These are phyloP conservation scores for Hylaea fasciaria DNA, from an alignment of 2,888 invertebrate genomes.

Conservation along the genomic window DNA sequence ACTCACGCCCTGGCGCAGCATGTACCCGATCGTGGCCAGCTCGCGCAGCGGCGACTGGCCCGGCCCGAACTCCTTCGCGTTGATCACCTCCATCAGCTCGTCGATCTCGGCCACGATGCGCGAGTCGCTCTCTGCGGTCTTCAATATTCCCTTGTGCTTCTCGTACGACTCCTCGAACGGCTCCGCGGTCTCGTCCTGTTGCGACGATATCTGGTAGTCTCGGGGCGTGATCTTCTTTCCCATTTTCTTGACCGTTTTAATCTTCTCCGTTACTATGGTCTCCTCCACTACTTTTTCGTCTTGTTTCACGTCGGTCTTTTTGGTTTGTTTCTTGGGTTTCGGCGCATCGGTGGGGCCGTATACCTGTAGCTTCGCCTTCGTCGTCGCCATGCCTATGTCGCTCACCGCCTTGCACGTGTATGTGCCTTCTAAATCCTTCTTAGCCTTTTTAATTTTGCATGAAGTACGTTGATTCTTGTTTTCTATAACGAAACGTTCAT, in stretches of 20 bases:
- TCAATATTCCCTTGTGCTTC: constrained; percentile 82
- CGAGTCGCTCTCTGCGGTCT: constrained; percentile 82
- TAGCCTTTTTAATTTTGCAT: constrained; percentile 87
- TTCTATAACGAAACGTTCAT: constrained; percentile 88
- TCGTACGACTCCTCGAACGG: constrained; percentile 84
- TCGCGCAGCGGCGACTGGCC: constrained; percentile 92
- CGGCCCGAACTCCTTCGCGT: constrained; percentile 91
- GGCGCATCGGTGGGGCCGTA: constrained; percentile 71
- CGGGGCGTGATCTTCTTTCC: constrained; percentile 84
- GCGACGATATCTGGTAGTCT: constrained; percentile 85
- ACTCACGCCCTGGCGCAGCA: constrained; percentile 90
- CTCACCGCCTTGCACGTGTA: constrained; percentile 95
- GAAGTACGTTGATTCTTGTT: constrained; percentile 89
- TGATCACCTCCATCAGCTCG: constrained; percentile 89
- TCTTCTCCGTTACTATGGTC: constrained; percentile 78
- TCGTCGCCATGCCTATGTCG: constrained; percentile 91
- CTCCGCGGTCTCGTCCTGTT: constrained; percentile 85
- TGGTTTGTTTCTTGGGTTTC: constrained; percentile 58
- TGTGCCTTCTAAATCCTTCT: constrained; percentile 88
- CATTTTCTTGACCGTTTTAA: constrained; percentile 85
- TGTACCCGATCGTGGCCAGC: constrained; percentile 92
- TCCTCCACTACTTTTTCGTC: constrained; percentile 74
- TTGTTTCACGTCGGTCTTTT: constrained; percentile 38
- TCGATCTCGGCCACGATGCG: constrained; percentile 89
- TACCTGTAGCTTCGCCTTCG: constrained; percentile 91